phyloP scores from a whole-genome alignment of 1,140 invertebrate species.

The Tribolium castaneum region DNA sequence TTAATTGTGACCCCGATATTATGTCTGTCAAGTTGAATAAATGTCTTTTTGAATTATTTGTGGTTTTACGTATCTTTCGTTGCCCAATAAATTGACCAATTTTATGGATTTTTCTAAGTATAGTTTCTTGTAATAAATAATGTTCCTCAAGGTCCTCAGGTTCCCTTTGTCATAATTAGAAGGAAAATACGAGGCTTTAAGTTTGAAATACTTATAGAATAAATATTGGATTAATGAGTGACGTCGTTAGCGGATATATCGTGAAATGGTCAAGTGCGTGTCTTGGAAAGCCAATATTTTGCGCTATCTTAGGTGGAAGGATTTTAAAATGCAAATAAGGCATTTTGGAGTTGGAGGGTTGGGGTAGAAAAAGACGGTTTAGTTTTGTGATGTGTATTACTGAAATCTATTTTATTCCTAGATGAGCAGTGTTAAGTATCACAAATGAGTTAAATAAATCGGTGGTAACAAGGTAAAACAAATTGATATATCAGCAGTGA shows the following conservation, averaged over 20 bases:
- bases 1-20: too few species aligned
- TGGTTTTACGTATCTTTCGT: too few species aligned
- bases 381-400: constrained; percentile 54
- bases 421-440: constrained; percentile 58
- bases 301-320: neutral
- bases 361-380: neutral
- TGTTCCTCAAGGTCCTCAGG: too few species aligned
- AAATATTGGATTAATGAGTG: too few species aligned
- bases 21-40: too few species aligned
- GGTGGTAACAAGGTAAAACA: constrained; percentile 46
- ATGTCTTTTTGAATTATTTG: too few species aligned
- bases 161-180: too few species aligned
- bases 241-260: neutral
- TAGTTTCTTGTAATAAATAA: too few species aligned
- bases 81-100: too few species aligned
- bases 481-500: constrained; percentile 41
- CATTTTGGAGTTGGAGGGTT: neutral
- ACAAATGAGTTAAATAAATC: constrained; percentile 58
- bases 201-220: too few species aligned
- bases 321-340: neutral
- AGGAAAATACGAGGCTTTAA: too few species aligned
- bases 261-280: neutral
- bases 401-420: constrained; percentile 58
- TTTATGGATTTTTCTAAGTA: too few species aligned
- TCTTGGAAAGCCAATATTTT: neutral